Percentiles rank a stretch among this genome's conserved stretches.
phyloP scores from a whole-genome alignment of 2,888 invertebrate species.

The Ferdinandea cuprea region DNA sequence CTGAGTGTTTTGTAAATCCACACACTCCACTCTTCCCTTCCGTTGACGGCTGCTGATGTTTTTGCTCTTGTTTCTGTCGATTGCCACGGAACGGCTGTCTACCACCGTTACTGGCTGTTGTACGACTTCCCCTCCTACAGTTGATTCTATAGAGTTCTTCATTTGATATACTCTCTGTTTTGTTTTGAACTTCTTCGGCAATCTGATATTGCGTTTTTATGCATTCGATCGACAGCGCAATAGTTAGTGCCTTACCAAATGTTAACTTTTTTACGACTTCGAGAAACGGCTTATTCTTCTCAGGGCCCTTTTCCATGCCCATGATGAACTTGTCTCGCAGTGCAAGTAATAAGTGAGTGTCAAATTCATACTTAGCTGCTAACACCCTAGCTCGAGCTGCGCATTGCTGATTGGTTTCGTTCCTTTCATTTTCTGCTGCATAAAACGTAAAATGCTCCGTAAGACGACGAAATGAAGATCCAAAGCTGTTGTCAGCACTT shows the following conservation, averaged over 20 bases:
- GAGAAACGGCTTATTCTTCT: slow-evolving; percentile 38
- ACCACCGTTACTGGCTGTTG: not conserved
- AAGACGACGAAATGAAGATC: slow-evolving; percentile 1
- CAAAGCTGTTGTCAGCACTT: not conserved
- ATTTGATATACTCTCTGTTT: not conserved
- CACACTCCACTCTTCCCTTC: no score
- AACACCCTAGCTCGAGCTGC: slow-evolving; percentile 32
- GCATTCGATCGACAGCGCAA: not conserved
- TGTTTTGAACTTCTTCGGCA: not conserved
- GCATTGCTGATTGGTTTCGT: slow-evolving; percentile 43
- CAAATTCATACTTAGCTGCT: slow-evolving; percentile 35
- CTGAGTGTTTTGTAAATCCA: not conserved
- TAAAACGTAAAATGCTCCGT: slow-evolving; percentile 44
- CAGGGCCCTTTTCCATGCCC: slow-evolving; percentile 39
- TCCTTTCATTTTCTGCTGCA: slow-evolving; percentile 3
- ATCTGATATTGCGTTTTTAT: not conserved
- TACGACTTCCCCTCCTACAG: not conserved
- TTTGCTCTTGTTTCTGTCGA: not conserved
- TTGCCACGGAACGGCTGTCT: not conserved
- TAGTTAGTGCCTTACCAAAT: not conserved
- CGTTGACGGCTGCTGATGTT: not conserved
- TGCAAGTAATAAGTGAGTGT: slow-evolving; percentile 14
- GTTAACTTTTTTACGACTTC: slow-evolving; percentile 17
- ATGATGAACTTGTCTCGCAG: slow-evolving; percentile 51
- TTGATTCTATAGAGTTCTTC: not conserved